phyloP scores from a whole-genome alignment of 1,140 invertebrate species.

The Zaprionus taronus region DNA sequence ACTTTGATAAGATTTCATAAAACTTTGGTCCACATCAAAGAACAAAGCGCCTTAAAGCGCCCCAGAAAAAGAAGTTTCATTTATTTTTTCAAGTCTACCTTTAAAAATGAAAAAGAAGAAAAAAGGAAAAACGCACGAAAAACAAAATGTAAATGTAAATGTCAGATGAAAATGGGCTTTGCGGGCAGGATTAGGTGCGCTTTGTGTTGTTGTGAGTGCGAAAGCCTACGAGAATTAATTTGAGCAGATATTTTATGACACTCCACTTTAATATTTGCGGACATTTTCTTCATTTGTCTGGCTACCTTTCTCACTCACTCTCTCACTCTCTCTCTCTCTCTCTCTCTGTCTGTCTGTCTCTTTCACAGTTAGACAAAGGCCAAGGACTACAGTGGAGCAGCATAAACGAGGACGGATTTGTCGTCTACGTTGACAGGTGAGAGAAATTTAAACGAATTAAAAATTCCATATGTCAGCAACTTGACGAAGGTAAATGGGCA shows the following conservation, averaged over 20 bases:
- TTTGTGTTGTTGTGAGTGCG: slow-evolving; percentile 45
- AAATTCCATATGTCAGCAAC: slow-evolving; percentile 84
- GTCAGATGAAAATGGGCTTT: slow-evolving; percentile 32
- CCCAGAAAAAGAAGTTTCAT: background rate
- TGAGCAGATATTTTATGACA: slow-evolving; percentile 80
- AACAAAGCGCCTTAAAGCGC: slow-evolving; percentile 1
- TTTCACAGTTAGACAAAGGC: slow-evolving; percentile 43
- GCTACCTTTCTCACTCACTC: background rate
- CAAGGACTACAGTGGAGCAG: slow-evolving; percentile 94
- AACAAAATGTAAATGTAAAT: slow-evolving; percentile 24
- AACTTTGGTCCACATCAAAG: slow-evolving; percentile 4
- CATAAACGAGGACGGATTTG: slow-evolving; percentile 93
- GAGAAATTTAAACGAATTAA: slow-evolving; percentile 75
- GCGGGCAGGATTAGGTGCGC: slow-evolving; percentile 47
- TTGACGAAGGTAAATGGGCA: slow-evolving; percentile 77
- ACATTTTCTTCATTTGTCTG: slow-evolving; percentile 55
- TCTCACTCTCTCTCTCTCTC: background rate
- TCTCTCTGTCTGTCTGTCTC: slow-evolving; percentile 22
- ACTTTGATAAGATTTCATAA: background rate
- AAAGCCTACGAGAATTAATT: slow-evolving; percentile 72
- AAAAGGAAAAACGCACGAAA: slow-evolving; percentile 10
- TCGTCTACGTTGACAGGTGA: slow-evolving; percentile 96
- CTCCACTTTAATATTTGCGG: slow-evolving; percentile 78
- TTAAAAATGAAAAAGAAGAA: slow-evolving; percentile 8
- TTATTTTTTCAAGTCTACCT: slow-evolving; percentile 1